Base-by-base conservation (phyloP, 2,888 invertebrate species). In the Zhuqinia jingwanae region DNA sequence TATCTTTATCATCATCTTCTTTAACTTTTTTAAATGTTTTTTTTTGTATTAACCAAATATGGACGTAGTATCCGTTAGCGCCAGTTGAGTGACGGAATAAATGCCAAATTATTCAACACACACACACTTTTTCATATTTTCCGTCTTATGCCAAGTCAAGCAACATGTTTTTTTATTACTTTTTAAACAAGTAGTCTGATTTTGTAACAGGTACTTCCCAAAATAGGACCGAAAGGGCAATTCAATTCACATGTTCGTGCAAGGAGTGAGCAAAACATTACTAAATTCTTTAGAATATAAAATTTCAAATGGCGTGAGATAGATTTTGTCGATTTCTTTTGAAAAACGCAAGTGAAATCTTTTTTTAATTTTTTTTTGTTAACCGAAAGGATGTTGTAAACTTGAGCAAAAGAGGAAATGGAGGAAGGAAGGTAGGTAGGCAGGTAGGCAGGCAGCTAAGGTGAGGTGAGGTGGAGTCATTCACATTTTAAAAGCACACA, bases 101-200 rank as follows among this genome's bases (percentile, higher is more conserved):
- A 45, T 45, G 68, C 30, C 11, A 30, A 13, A 30, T n/a, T 30
- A n/a, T 15, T 8, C 2, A 13, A 25, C 20, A 58, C 58, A 17
- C 20, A 2, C 17, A n/a, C n/a, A 56, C 8, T 42, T 36, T n/a
- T 17, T 10, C 27, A 25, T 63, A 15, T 27, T 8, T 13, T 25
- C 8, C 27, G 22, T 15, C 58, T 58, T 58, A 25, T 25, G n/a
- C 63, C 6, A 17, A 20, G 5, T 22, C 17, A 36, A 17, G 65
- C n/a, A 17, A 22, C 50, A 25, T 47, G 25, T 13, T 20, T 36
- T 76, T 56, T 58, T 58, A 76, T 76, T 76, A 42, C 58, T 56
- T 56, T 36, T 56, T 36, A 76, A 76, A 76, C 76, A 76, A 76
- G 56, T 76, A 76, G 76, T 58, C 58, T 58, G 76, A 76, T 76